Base-by-base conservation (phyloP, 2,113 vertebrate genomes). In the Corythaixoides concolor region DNA sequence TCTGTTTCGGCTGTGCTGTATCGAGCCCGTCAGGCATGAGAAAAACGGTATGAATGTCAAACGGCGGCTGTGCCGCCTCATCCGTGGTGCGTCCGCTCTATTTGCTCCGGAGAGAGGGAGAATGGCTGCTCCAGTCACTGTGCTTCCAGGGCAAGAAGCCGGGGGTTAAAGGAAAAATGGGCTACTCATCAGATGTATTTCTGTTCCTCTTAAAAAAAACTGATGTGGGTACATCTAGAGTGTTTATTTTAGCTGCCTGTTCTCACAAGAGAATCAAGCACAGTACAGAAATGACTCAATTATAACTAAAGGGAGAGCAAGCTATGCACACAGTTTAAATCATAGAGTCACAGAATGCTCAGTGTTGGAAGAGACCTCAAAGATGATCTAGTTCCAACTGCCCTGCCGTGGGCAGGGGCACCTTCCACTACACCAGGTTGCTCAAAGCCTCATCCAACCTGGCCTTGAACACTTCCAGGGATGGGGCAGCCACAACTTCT, bases 41-140 rank as follows among this genome's bases (percentile, higher is more conserved):
- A 15, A 47, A 47, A 69, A 43, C 5, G 1, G 28, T 45, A 6
- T 6, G 41, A 39, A 14, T 16, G 81, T 63, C 6, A 47, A 60
- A 81, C 12, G 64, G 58, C 41, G 24, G 0, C 22, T 27, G 70
- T 45, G 82, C 68, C 94, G 95, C 96, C 98, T 95, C 96, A 89
- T 97, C 84, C 95, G 87, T 73, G 93, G 95, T 81, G 97, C 97
- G 96, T 97, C 97, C 95, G 52, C 97, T 95, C 97, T 50, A 87
- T 70, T 97, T 67, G 87, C 89, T 64, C 5, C 0, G 0, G 43
- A 85, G 83, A 0, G 10, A 58, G 67, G 66, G 74, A 43, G 77
- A n/a, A 5, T 1, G 2, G 10, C 19, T 27, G 47, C 81, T 68
- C 60, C 0, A 1, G 39, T 18, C 49, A 15, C 0, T 0, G 1